Base-by-base conservation (phyloP, 2,797 vertebrate genomes). In the Xenopus petersii region DNA sequence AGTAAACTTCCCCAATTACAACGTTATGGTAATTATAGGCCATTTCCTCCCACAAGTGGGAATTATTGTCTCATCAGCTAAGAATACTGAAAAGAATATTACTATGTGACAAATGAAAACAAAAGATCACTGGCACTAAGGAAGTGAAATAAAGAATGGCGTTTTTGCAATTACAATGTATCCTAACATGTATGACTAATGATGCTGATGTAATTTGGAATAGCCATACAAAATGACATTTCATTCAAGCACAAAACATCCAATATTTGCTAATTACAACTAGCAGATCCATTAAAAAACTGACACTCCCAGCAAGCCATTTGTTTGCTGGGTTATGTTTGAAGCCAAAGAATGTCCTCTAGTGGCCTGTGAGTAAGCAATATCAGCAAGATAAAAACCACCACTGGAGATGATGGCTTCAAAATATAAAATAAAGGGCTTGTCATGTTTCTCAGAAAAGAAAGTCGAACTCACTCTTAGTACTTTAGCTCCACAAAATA, bases 291-390 rank as follows among this genome's bases (percentile, higher is more conserved):
- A 85, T 73, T 83, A 71, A 30, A 21, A 79, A 83, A 55, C 8
- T 42, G 36, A 42, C 4, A 42, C 56, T 86, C 87, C 58, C 17
- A 15, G 1, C 3, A 71, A 64, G 80, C 70, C 78, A 66, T 82
- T 79, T 63, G 12, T 80, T 82, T 78, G 15, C 12, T 55, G 2
- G 4, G 11, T 60, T 21, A 58, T 21, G 80, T 81, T 64, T 0
- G 67, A 88, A 74, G 83, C 82, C 78, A 70, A 64, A 83, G 78
- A 88, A 68, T 89, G 89, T 85, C 89, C 89, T 88, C 88, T 92
- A 77, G 85, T 88, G 89, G 87, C 83, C 46, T 54, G 68, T 66
- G 67, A 46, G 83, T 71, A 80, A 17, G 24, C 49, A 67, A 73
- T 51, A 12, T 51, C 10, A 15, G 54, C 54, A 4, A 42, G 36